These are phyloP conservation scores for Cosmorhoe ocellata DNA, from an alignment of 2,888 invertebrate genomes.

Conservation along the genomic window DNA sequence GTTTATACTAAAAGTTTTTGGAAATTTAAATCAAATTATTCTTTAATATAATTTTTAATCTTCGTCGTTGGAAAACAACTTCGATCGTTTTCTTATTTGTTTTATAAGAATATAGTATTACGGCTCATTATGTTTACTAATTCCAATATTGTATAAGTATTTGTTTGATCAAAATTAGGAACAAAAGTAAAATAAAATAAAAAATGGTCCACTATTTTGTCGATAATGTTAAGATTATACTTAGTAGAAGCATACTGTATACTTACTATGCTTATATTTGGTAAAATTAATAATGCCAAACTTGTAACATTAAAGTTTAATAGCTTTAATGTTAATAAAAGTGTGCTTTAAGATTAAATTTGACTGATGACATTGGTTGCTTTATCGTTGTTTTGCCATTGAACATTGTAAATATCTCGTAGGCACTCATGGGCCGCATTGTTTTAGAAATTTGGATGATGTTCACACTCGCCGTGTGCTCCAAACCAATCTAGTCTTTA, in stretches of 20 bases:
- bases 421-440: constrained; percentile 41
- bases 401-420: constrained; percentile 73
- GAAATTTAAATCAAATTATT: neutral
- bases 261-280: constrained; percentile 56
- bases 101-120: constrained; percentile 16
- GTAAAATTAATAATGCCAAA: constrained; percentile 66
- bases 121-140: constrained; percentile 28
- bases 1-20: neutral
- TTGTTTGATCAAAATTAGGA: constrained; percentile 68
- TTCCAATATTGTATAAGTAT: constrained; percentile 44
- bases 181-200: constrained; percentile 54
- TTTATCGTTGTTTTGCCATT: constrained; percentile 55
- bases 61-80: neutral
- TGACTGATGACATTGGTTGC: constrained; percentile 62
- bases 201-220: constrained; percentile 78
- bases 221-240: constrained; percentile 64
- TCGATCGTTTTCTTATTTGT: neutral
- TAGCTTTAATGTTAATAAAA: constrained; percentile 47
- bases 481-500: constrained; percentile 73
- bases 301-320: constrained; percentile 56
- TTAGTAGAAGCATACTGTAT: constrained; percentile 57
- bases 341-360: constrained; percentile 65
- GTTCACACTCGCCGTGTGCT: constrained; percentile 40
- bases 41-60: neutral
- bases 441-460: constrained; percentile 33